These are phyloP conservation scores for Astropecten irregularis DNA, from an alignment of 53 echinoderm and acorn worm genomes.

Conservation along the genomic window DNA sequence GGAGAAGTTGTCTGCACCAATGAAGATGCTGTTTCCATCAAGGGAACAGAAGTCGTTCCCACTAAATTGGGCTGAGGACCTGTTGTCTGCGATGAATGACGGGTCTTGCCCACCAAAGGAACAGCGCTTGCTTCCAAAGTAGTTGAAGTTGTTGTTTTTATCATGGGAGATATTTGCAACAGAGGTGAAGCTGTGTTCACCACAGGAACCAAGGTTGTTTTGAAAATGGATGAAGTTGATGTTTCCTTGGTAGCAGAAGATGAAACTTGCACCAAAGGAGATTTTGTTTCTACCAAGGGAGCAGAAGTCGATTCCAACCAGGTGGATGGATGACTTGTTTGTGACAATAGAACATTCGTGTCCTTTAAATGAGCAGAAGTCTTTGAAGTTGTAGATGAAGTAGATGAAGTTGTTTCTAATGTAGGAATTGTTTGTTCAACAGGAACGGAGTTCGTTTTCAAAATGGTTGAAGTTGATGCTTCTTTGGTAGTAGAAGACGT, in stretches of 20 bases:
- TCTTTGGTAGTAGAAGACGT: neutral
- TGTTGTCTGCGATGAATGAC: no score
- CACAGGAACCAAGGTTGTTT: neutral
- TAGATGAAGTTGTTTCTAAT: neutral
- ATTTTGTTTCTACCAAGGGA: neutral
- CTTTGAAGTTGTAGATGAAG: neutral
- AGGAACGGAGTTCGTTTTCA: neutral
- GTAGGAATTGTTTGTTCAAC: neutral
- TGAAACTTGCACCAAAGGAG: neutral
- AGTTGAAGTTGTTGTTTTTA: neutral
- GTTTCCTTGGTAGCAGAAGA: neutral
- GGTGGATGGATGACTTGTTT: neutral
- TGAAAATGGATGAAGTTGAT: neutral
- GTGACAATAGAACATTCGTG: no score
- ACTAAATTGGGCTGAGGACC: no score
- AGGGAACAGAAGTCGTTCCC: no score
- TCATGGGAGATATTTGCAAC: neutral
- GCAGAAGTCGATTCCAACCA: neutral
- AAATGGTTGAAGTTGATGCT: neutral
- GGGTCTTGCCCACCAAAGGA: neutral
- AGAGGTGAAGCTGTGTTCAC: neutral
- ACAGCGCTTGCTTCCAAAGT: neutral
- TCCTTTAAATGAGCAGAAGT: neutral
- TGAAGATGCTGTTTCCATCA: no score
- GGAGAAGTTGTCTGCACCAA: neutral